phyloP scores from a whole-genome alignment of 2,797 vertebrate genomes.

The Sparus aurata region DNA sequence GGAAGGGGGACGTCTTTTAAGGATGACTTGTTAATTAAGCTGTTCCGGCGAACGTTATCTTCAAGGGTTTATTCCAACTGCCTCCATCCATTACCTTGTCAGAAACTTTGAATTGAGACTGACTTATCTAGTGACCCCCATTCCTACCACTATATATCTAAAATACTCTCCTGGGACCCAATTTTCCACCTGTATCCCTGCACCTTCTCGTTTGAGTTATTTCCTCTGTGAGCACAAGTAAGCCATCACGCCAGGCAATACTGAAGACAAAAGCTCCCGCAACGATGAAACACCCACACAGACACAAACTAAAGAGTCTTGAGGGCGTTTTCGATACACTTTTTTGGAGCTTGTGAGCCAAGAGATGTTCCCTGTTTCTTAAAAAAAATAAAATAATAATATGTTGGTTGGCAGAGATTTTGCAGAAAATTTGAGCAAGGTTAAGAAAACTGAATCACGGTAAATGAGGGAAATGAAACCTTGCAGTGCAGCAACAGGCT shows the following conservation, averaged over 20 bases:
- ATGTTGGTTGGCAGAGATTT: conserved; percentile 11
- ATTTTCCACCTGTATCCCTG: conserved; percentile 58
- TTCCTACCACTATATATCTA: conserved; percentile 52
- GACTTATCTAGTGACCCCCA: conserved; percentile 57
- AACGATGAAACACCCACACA: conserved; percentile 55
- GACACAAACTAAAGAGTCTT: conserved; percentile 37
- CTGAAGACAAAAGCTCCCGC: conserved; percentile 50
- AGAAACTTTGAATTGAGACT: conserved; percentile 71
- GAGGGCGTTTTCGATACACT: conserved; percentile 33
- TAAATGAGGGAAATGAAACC: conserved; percentile 28
- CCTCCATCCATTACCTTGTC: conserved; percentile 61
- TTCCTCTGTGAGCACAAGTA: conserved; percentile 58
- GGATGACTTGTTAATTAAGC: neutral
- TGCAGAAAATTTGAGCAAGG: neutral
- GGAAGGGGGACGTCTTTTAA: neutral
- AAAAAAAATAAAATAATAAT: neutral
- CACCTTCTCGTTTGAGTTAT: conserved; percentile 56
- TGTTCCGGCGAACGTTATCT: conserved; percentile 10
- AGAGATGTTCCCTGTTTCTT: conserved; percentile 5
- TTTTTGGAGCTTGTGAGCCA: conserved; percentile 32
- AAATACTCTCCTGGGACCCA: conserved; percentile 68
- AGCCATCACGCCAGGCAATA: conserved; percentile 57
- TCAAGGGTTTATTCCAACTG: conserved; percentile 18
- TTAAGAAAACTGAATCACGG: conserved; percentile 17
- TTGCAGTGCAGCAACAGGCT: conserved; percentile 26